phyloP scores from a whole-genome alignment of 1,140 invertebrate genomes.

The Pentalonia nigronervosa region DNA sequence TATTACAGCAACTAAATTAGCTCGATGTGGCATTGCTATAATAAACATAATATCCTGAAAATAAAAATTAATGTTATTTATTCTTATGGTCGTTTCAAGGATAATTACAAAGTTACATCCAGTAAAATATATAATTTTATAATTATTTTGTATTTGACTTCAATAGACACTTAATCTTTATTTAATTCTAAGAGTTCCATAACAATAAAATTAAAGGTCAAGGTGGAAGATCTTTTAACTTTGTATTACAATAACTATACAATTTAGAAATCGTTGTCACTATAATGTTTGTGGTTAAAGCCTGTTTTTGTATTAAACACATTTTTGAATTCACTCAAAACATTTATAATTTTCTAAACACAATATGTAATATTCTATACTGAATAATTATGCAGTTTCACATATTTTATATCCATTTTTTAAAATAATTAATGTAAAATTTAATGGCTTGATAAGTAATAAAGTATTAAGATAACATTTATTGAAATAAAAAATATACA shows the following conservation, averaged over 20 bases:
- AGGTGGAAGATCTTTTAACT: not conserved
- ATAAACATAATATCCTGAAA: slow-evolving; percentile 72
- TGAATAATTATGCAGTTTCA: not conserved
- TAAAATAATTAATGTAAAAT: not conserved
- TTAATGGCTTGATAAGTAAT: not conserved
- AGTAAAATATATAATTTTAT: not conserved
- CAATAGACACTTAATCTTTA: not conserved
- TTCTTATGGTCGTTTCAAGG: not conserved
- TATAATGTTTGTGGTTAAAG: not conserved
- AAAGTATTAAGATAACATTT: not conserved
- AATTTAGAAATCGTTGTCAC: not conserved
- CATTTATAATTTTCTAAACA: not conserved
- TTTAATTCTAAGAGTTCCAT: not conserved
- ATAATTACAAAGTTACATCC: not conserved
- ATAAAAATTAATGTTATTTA: slow-evolving; percentile 40
- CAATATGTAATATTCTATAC: not conserved
- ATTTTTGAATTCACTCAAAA: not conserved
- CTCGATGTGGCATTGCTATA: slow-evolving; percentile 81
- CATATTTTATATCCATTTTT: not conserved
- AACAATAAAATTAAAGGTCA: not conserved
- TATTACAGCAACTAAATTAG: slow-evolving; percentile 84
- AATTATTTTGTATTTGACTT: not conserved
- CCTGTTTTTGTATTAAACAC: not conserved
- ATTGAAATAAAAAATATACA: not conserved
- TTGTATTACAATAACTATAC: not conserved